These are phyloP conservation scores for Corythaeola cristata DNA, from an alignment of 2,113 vertebrate genomes.

Conservation along the genomic window DNA sequence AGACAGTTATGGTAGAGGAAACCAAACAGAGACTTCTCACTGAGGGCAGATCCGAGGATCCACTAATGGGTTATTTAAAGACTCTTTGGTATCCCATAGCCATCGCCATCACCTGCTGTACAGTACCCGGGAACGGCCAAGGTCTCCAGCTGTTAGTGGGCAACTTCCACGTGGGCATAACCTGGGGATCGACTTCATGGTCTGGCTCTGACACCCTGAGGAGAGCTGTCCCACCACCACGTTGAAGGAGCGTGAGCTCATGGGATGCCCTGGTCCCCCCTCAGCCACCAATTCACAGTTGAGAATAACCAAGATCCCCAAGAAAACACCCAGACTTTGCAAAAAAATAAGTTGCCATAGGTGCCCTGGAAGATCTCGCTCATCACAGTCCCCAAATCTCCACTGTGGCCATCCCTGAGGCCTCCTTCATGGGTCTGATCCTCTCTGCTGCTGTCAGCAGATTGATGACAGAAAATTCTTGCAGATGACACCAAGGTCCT, in stretches of 20 bases:
- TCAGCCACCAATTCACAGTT: not conserved
- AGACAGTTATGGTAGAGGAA: not conserved
- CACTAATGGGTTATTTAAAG: not conserved
- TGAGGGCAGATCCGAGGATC: not conserved
- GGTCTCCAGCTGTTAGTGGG: not conserved
- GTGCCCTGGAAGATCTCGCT: not conserved
- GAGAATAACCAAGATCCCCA: not conserved
- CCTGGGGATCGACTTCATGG: not conserved
- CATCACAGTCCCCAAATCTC: rapidly evolving
- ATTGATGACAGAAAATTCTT: rapidly evolving
- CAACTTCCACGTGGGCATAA: rapidly evolving
- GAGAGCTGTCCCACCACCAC: not conserved
- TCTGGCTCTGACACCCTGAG: not conserved
- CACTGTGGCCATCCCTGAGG: rapidly evolving
- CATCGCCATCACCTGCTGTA: rapidly evolving
- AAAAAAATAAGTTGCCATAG: not conserved
- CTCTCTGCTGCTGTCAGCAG: not conserved
- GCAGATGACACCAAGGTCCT: not conserved
- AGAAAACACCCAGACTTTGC: not conserved
- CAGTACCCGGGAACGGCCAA: rapidly evolving
- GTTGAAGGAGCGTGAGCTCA: rapidly evolving
- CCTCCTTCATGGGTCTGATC: not conserved
- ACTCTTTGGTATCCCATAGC: not conserved
- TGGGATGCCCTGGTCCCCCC: not conserved
- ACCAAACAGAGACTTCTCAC: not conserved